Percentiles rank a stretch among this genome's conserved stretches.
Conservation (phyloP, 2,113 vertebrate genomes). For the Camelus bactrianus region DNA sequence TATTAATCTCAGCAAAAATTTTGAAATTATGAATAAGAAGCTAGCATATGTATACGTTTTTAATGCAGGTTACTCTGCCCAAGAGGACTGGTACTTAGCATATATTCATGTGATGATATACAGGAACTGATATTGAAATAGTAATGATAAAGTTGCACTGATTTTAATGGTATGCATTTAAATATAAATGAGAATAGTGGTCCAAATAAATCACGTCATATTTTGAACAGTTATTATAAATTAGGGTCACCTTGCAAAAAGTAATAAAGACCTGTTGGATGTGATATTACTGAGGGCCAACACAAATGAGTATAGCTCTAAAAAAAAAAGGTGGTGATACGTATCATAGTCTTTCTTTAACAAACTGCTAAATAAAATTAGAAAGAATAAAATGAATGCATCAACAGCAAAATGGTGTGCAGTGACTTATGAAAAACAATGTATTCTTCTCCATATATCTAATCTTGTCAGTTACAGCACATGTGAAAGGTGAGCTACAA, state of each 20-base stretch:
- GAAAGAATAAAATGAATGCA: not conserved
- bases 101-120: not conserved
- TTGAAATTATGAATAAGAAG: constrained; percentile 24
- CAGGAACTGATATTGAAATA: constrained; percentile 4
- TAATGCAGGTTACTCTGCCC: constrained; percentile 13
- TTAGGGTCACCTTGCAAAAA: not conserved
- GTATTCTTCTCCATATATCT: not conserved
- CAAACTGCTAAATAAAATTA: constrained; percentile 39
- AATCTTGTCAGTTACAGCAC: not conserved
- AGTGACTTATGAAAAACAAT: not conserved
- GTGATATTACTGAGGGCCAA: not conserved
- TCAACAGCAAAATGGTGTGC: not conserved
- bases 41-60: not conserved
- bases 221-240: constrained; percentile 31
- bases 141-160: constrained; percentile 11
- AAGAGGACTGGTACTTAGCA: not conserved
- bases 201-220: constrained; percentile 32
- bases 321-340: not conserved
- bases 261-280: not conserved
- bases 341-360: not conserved
- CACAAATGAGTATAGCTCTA: not conserved
- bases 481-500: not conserved
- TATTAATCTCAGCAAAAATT: constrained; percentile 16
- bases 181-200: constrained; percentile 53
- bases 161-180: constrained; percentile 43